Conservation (phyloP, 2,797 vertebrate genomes). For the Myotis planiceps region DNA sequence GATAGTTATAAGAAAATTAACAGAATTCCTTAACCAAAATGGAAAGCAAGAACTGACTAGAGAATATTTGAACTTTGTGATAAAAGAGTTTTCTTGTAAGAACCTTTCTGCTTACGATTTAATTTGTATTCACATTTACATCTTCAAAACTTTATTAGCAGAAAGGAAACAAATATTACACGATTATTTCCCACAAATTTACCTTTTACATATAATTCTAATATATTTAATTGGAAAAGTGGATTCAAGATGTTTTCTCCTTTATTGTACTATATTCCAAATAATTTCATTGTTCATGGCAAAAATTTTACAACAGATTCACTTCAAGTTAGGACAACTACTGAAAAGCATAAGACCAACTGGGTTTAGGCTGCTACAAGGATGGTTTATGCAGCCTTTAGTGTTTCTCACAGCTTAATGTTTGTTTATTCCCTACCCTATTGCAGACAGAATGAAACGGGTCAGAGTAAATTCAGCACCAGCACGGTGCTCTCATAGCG, state of each 20-base stretch:
- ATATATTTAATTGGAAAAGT: conserved; percentile 36
- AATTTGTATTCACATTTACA: neutral
- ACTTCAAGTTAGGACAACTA: neutral
- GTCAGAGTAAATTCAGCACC: neutral
- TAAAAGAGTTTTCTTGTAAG: neutral
- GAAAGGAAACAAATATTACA: neutral
- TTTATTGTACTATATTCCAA: neutral
- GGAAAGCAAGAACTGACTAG: neutral
- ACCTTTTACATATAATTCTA: neutral
- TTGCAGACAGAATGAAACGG: neutral
- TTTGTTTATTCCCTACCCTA: neutral
- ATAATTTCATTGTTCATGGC: neutral
- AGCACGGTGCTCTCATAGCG: neutral
- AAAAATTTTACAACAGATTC: neutral
- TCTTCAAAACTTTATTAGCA: neutral
- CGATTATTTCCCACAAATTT: neutral
- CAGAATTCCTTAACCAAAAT: neutral
- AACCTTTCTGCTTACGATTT: neutral
- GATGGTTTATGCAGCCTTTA: neutral
- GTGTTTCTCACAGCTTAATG: neutral
- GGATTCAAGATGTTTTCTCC: neutral
- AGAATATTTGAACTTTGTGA: neutral
- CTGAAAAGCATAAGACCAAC: neutral
- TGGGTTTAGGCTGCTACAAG: neutral
- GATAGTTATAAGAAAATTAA: neutral